Conservation (phyloP, 2,113 vertebrate genomes). For the Prochilodus magdalenae region DNA sequence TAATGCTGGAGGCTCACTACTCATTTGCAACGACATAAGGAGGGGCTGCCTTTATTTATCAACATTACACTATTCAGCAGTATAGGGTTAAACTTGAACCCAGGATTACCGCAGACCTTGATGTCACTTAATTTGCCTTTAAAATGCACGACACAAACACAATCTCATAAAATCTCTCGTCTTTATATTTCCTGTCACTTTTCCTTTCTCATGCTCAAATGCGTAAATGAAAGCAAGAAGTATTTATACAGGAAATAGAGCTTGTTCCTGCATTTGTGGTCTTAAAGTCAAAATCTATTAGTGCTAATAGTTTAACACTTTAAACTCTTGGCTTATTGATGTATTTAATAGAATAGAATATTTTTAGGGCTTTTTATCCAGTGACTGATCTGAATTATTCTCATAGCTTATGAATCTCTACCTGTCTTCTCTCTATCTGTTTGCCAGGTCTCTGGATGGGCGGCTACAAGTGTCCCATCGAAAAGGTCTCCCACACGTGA, state of each 20-base stretch:
- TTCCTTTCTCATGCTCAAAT: constrained; percentile 9
- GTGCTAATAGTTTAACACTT: background rate
- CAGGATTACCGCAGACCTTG: background rate
- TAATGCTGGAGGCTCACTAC: background rate
- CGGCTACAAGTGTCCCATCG: constrained; percentile 97
- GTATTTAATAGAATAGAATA: too few relatives aligned
- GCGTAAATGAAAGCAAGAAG: background rate
- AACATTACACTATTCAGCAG: background rate
- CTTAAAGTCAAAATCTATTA: background rate
- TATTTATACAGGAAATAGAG: constrained; percentile 25
- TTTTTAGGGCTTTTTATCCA: too few relatives aligned
- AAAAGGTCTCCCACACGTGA: constrained; percentile 96
- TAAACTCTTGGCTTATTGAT: too few relatives aligned
- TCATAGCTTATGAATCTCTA: too few relatives aligned
- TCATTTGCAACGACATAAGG: background rate
- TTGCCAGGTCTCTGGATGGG: constrained; percentile 90
- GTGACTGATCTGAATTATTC: too few relatives aligned
- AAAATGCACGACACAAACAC: background rate
- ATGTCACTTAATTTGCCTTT: too few relatives aligned
- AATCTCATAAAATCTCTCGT: background rate
- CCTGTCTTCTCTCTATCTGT: too few relatives aligned
- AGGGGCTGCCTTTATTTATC: background rate
- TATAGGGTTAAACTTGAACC: constrained; percentile 5
- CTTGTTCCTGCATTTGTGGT: constrained; percentile 16
- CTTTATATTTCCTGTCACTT: constrained; percentile 54